Evolutionary conservation across 2,888 invertebrate species (phyloP), one percentile per base, ranked within the genome.

Genomic region (Apodemia zela): DNA sequence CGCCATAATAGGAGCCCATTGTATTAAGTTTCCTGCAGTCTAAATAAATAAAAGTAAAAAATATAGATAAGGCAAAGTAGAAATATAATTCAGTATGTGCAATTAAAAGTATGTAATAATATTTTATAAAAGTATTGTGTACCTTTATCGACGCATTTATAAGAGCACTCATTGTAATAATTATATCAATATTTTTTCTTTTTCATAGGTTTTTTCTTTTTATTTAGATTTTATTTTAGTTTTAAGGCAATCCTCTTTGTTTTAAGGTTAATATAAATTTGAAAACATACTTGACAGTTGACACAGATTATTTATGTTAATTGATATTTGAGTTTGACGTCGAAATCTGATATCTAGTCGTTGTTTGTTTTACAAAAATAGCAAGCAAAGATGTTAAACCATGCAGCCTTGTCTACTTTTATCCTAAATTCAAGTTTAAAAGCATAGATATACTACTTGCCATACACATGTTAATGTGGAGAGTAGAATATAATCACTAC

Each of bases 1-100:
- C 1, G 79, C 73, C n/a, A 84, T 63, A 21, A 75, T 69, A 17
- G 85, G 79, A 4, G 76, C 69, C 75, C 79, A 82, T 78, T 82
- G 78, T 17, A 74, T 61, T 65, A 81, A 29, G 54, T 74, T 62
- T 51, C 73, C 71, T 61, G 72, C 66, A 49, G 68, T 62, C 69
- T 69, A 60, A 62, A 64, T 45, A 60, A 57, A 62, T 66, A 64
- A 65, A 64, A 54, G 47, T 42, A 21, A 42, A 54, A 42, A 17
- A 21, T 42, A 59, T 25, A 25, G 49, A 3, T 33, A 25, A 4
- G 7, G 4, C 6, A 7, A 33, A 33, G 33, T 33, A 33, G 6
- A 59, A 33, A 42, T 42, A 42, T 15, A 15, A 4, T 42, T 13
- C 0, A 42, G 2, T 38, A 3, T 3, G 0, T 45, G n/a, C n/a